Conservation (phyloP, 2,888 invertebrate species). For the Ophion slaviceki region DNA sequence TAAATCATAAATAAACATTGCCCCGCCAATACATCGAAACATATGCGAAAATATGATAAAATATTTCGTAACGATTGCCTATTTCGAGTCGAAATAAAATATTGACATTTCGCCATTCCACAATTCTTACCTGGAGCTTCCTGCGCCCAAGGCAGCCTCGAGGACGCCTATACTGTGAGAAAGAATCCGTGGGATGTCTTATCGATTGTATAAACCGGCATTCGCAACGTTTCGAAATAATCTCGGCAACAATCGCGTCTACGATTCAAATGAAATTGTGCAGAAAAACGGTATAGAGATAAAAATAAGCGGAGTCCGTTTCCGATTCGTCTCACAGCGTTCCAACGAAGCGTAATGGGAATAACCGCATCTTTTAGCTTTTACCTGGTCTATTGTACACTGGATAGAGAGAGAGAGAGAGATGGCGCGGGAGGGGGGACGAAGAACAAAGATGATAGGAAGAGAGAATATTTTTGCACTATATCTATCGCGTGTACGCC, state of each 20-base stretch:
- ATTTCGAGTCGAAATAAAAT: background rate
- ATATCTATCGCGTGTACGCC: conserved; percentile 21
- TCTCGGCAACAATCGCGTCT: conserved; percentile 38
- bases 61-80: background rate
- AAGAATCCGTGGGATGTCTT: background rate
- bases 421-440: background rate
- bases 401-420: background rate
- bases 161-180: background rate
- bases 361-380: conserved; percentile 54
- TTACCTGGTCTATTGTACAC: conserved; percentile 30
- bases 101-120: background rate
- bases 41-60: background rate
- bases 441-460: background rate
- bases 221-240: conserved; percentile 40
- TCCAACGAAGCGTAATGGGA: conserved; percentile 61
- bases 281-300: conserved; percentile 48
- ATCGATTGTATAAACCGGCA: background rate
- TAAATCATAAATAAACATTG: background rate
- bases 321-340: conserved; percentile 60
- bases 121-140: background rate
- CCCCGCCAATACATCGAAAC: background rate
- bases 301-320: conserved; percentile 45
- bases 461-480: conserved; percentile 30
- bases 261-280: conserved; percentile 59
- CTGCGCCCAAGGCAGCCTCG: background rate